Conservation (phyloP, 2,888 invertebrate genomes). For the Cephus pulcher region DNA sequence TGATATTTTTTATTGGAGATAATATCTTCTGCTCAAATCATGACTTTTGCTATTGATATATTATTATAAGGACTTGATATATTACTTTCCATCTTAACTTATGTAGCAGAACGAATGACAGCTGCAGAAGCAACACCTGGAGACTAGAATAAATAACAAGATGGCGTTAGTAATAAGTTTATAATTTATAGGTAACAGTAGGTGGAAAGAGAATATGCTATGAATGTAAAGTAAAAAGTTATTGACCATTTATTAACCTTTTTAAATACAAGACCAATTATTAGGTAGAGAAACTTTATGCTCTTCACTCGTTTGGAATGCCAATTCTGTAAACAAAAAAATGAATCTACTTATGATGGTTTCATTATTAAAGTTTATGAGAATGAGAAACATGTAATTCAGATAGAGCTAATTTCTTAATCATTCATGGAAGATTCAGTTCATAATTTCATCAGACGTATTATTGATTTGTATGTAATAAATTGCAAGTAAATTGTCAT, state of each 20-base stretch:
- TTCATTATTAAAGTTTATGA: not conserved
- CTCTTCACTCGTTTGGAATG: not conserved
- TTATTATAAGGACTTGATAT: not conserved
- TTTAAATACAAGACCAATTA: not conserved
- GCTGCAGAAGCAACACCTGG: not conserved
- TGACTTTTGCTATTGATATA: not conserved
- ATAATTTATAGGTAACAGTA: not conserved
- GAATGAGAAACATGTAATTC: slow-evolving; percentile 28
- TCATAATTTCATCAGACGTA: slow-evolving; percentile 30
- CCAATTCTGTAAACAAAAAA: not conserved
- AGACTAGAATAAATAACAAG: not conserved
- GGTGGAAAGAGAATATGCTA: not conserved
- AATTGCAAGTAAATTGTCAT: not conserved
- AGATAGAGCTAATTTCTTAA: slow-evolving; percentile 59
- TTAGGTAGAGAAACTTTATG: not conserved
- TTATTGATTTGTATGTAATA: not conserved
- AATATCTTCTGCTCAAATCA: not conserved
- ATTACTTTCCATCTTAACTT: not conserved
- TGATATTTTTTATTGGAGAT: not conserved
- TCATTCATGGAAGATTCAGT: slow-evolving; percentile 54
- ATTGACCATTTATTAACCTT: not conserved
- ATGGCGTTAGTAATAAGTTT: not conserved
- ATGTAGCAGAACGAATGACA: not conserved
- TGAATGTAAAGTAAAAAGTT: not conserved
- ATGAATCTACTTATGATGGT: not conserved